phyloP scores from a whole-genome alignment of 2,797 vertebrate genomes.

The Psittacula echo region DNA sequence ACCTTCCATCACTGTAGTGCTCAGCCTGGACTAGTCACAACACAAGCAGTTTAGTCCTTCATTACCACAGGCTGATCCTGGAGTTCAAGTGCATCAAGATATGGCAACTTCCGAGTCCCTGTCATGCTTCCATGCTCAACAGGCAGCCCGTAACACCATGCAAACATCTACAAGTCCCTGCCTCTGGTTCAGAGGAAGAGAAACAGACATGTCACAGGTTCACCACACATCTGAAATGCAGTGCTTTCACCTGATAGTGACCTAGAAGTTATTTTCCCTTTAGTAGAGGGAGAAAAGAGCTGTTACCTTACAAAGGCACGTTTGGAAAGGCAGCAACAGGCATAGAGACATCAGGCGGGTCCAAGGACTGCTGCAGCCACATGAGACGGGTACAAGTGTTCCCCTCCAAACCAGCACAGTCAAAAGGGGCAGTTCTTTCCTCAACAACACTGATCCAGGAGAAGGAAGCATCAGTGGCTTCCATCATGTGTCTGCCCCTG shows the following conservation, averaged over 20 bases:
- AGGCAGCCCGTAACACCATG: no score
- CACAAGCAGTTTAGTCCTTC: not conserved
- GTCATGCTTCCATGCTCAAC: not conserved
- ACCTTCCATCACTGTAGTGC: fast-evolving
- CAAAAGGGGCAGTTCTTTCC: not conserved
- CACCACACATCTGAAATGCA: not conserved
- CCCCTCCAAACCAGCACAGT: not conserved
- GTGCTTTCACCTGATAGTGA: not conserved
- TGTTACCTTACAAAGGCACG: not conserved
- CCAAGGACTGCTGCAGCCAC: not conserved
- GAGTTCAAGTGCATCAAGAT: not conserved
- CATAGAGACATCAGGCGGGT: not conserved
- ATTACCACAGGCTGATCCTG: not conserved
- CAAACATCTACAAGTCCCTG: not conserved
- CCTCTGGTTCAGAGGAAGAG: not conserved
- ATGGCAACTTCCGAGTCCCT: not conserved
- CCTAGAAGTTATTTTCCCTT: not conserved
- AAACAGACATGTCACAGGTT: not conserved
- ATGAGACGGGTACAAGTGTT: fast-evolving
- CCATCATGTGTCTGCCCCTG: not conserved
- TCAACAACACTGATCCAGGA: not conserved
- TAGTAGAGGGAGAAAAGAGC: not conserved
- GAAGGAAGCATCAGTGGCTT: not conserved
- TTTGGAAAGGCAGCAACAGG: not conserved
- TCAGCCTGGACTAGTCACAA: not conserved